Evolutionary conservation across 37 sponge, comb jelly and placozoan species (phyloP).

Genomic region (Halichondria panicea): DNA sequence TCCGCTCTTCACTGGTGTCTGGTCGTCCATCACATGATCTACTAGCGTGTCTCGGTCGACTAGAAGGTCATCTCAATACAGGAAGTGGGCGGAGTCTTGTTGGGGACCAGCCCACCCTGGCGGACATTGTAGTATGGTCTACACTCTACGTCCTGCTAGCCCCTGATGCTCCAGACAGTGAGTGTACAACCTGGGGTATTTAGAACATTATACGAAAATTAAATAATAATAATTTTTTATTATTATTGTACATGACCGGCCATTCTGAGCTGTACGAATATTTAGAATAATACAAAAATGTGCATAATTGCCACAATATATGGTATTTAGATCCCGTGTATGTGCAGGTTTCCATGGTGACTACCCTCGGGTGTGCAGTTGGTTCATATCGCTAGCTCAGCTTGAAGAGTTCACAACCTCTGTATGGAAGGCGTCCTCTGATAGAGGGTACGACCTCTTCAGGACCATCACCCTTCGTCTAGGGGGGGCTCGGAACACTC

Average conservation of each 20-base stretch:
- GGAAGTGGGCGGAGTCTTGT: constrained; percentile 1
- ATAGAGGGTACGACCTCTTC: constrained; percentile 26
- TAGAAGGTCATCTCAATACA: constrained; percentile 38
- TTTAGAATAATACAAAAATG: too few species aligned
- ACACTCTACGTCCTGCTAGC: constrained; percentile 45
- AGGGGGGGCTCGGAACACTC: too few species aligned
- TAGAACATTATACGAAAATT: not conserved
- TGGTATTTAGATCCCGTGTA: not conserved
- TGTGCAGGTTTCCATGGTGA: constrained; percentile 5
- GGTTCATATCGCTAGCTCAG: constrained; percentile 52
- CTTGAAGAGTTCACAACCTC: constrained; percentile 23
- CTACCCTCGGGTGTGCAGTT: constrained; percentile 40
- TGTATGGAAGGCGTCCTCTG: constrained; percentile 38
- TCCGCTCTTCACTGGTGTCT: not conserved
- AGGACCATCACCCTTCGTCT: constrained; percentile 17
- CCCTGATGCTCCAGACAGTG: constrained; percentile 30
- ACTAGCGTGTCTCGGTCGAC: constrained; percentile 29
- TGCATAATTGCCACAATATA: not conserved
- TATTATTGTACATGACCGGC: too few species aligned
- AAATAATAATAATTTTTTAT: not conserved
- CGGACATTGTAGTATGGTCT: constrained; percentile 67
- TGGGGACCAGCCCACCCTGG: constrained; percentile 36
- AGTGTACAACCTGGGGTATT: not conserved
- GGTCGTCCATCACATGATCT: constrained; percentile 19
- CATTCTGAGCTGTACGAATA: too few species aligned